Evolutionary conservation across 2,113 vertebrate genomes (phyloP).

Genomic region (Hippocampus comes): DNA sequence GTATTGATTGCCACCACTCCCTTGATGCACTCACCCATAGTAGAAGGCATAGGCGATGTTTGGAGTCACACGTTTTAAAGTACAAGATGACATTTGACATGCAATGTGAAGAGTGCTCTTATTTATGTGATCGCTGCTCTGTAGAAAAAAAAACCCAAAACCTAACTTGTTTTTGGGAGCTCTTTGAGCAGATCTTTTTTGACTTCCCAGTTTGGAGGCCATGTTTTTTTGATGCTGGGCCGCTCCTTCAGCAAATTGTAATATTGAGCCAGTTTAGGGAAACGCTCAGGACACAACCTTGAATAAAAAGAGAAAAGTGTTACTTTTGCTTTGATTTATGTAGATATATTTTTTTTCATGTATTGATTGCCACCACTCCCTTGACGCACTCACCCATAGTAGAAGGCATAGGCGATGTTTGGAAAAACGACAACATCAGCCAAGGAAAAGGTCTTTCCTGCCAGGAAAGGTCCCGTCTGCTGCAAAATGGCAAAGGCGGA

Average conservation of each 20-base stretch:
- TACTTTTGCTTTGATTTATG: background rate
- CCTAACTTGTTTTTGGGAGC: conserved; percentile 34
- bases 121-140: background rate
- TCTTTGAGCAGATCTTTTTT: conserved; percentile 46
- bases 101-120: conserved; percentile 9
- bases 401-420: conserved; percentile 45
- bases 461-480: conserved; percentile 26
- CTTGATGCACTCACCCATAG: conserved; percentile 38
- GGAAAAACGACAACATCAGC: conserved; percentile 61
- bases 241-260: conserved; percentile 57
- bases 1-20: background rate
- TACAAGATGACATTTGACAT: conserved; percentile 3
- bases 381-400: conserved; percentile 38
- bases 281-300: conserved; percentile 56
- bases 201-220: conserved; percentile 61
- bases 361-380: background rate
- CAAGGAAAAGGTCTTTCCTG: conserved; percentile 61
- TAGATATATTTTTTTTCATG: no score
- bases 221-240: conserved; percentile 61
- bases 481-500: background rate
- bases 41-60: conserved; percentile 52
- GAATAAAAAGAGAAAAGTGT: background rate
- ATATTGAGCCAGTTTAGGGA: conserved; percentile 65
- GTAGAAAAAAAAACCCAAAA: background rate
- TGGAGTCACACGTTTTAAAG: background rate